Conservation (phyloP, 2,113 vertebrate species). For the Pituophis catenifer region DNA sequence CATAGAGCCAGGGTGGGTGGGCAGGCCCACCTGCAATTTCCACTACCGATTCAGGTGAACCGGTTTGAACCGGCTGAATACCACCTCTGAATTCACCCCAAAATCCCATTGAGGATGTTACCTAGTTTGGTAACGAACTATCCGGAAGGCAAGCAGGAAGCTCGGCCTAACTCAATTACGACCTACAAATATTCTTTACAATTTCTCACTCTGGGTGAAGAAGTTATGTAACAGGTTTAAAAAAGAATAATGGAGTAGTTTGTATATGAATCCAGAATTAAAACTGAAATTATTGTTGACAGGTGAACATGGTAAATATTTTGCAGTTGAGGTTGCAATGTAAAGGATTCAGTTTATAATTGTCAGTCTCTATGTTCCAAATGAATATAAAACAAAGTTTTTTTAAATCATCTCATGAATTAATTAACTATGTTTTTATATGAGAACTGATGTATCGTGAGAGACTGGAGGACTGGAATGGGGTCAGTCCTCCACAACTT, state of each 20-base stretch:
- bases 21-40: too few species aligned
- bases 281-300: neutral
- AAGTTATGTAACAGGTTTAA: neutral
- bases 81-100: neutral
- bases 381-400: neutral
- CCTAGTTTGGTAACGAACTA: neutral
- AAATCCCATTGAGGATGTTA: neutral
- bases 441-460: neutral
- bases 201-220: neutral
- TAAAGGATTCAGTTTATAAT: neutral
- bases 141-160: neutral
- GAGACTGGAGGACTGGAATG: neutral
- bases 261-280: neutral
- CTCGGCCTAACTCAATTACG: neutral
- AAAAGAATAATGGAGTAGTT: neutral
- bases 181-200: neutral
- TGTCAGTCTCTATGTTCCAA: neutral
- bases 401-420: neutral
- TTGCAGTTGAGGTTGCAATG: neutral
- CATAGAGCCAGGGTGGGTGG: too few species aligned
- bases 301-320: neutral
- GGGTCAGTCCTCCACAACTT: neutral
- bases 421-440: neutral
- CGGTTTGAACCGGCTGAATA: too few species aligned
- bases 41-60: too few species aligned